Evolutionary conservation across 2,797 vertebrate species (phyloP), one percentile per base, ranked within the genome.

Genomic region (Pempheris klunzingeri): DNA sequence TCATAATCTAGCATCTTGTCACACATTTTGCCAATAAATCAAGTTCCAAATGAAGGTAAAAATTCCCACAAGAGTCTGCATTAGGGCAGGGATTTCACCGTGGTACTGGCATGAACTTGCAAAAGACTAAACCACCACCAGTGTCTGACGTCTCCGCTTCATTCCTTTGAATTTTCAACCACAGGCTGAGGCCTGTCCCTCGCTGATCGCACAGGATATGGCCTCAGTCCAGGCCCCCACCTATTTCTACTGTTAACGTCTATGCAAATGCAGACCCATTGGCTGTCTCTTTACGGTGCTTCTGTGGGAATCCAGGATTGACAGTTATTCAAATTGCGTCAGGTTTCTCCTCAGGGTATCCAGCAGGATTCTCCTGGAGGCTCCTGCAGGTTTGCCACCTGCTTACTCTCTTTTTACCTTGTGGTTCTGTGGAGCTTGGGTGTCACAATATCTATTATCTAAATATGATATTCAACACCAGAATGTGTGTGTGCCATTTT

Each of bases 271-370:
- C 17, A 7, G 12, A 68, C 52, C 57, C 73, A 86, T 7, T 63
- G 74, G 74, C 70, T 73, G 83, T 49, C 22, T 88, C 60, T 46
- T 59, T 71, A 32, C 67, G 46, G 74, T 17, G 52, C 59, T 87
- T 72, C 77, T 88, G 84, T 86, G 87, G 75, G 90, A 94, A 94
- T 89, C 43, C 26, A 53, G 64, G 79, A 81, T 73, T 82, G 92
- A 92, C 93, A 91, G 93, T 93, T 94, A 93, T 93, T 92, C 87
- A 93, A 92, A 94, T 88, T 53, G 71, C 55, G 77, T 86, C 64
- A 3, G 41, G 66, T 92, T 92, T 79, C 86, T 85, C 81, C 67
- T 76, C 41, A 38, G 75, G 79, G 75, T 68, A 71, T 26, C 49
- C 26, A 52, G 38, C 50, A 8, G 74, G 66, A 69, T 81, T 87